Evolutionary conservation across 2,888 invertebrate species (phyloP), one percentile per base, ranked within the genome.

Genomic region (Pammene aurita): DNA sequence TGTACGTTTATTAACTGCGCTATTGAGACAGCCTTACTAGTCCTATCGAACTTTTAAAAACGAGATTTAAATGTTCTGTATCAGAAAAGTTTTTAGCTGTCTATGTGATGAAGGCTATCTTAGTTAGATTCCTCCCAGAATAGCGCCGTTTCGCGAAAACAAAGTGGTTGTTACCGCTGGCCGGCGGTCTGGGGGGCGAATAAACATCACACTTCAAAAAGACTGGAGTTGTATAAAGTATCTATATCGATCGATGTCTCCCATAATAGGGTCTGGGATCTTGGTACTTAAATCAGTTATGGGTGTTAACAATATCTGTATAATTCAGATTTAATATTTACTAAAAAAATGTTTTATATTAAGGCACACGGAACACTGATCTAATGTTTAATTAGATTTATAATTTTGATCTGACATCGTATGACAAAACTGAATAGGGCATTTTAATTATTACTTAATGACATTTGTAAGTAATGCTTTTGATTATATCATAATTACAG

Each of bases 401-500:
- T 58, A 7, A 42, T 42, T 42, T 26, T 58, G 5, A 26, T 44
- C 18, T 63, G 50, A 35, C 35, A 44, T 46, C 41, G 50, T 57
- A 42, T 13, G 11, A 46, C 18, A 57, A 34, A 35, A 48, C 54
- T 62, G 38, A 44, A 46, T 26, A 34, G 44, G 38, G 44, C 44
- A 68, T 64, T 68, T 68, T 44, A 52, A 68, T 67, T 70, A 71
- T 71, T 66, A 72, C 67, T 66, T 72, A 72, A 73, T 64, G 71
- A 72, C 74, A 74, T 73, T 77, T 70, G 18, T 56, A 46, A 46
- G 52, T 42, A 63, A 71, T 71, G 75, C 75, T 76, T 75, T 75
- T 74, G 72, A 75, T 74, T 74, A 73, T 72, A 18, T 58, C 72
- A 72, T 77, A 71, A 78, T 77, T 78, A 81, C 67, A 63, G 84